phyloP scores from a whole-genome alignment of 2,888 invertebrate genomes.

The Carpatolechia fugitivella region DNA sequence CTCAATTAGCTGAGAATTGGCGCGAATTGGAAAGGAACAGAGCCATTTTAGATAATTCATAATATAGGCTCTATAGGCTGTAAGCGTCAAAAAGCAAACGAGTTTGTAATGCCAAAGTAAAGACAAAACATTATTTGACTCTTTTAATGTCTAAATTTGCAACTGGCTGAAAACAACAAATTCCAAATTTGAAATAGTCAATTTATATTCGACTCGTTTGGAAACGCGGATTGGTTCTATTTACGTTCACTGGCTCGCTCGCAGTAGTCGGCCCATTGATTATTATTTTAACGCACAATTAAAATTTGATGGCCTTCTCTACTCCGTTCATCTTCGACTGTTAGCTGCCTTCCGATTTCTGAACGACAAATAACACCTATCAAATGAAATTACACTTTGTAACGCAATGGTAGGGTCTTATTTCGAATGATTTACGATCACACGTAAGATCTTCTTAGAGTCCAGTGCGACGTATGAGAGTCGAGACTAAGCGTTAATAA shows the following conservation, averaged over 20 bases:
- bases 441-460: slow-evolving; percentile 54
- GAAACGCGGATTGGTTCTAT: slow-evolving; percentile 56
- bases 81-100: neutral
- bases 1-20: slow-evolving; percentile 42
- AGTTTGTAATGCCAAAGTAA: neutral
- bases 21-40: neutral
- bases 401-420: slow-evolving; percentile 34
- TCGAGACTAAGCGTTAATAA: slow-evolving; percentile 76
- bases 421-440: slow-evolving; percentile 30
- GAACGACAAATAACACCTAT: slow-evolving; percentile 18
- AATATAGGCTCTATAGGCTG: neutral
- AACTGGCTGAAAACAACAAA: slow-evolving; percentile 1
- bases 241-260: slow-evolving; percentile 43
- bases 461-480: slow-evolving; percentile 64
- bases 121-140: neutral
- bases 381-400: slow-evolving; percentile 35
- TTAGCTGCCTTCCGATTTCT: slow-evolving; percentile 34
- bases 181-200: slow-evolving; percentile 29
- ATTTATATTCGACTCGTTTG: slow-evolving; percentile 24
- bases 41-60: neutral
- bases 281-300: slow-evolving; percentile 79
- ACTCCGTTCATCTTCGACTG: slow-evolving; percentile 72
- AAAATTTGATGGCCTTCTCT: slow-evolving; percentile 77
- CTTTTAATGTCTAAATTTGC: neutral
- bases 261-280: slow-evolving; percentile 74